Conservation (phyloP, 2,113 vertebrate species). For the Gulo gulo region DNA sequence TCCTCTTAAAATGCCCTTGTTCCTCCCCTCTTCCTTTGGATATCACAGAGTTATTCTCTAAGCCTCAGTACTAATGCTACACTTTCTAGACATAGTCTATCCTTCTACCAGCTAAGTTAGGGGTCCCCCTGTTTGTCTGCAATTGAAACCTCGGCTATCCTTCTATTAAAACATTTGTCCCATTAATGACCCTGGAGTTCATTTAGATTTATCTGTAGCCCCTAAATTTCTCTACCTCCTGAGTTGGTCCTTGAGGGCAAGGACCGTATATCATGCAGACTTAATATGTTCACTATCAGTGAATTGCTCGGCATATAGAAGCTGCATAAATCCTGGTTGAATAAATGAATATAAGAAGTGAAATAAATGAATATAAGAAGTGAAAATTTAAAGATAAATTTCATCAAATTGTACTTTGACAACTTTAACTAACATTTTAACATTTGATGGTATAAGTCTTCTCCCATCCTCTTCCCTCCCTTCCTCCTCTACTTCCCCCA, state of each 20-base stretch:
- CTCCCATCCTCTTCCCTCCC: accelerated
- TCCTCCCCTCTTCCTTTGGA: neutral
- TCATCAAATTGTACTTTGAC: neutral
- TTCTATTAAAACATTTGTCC: neutral
- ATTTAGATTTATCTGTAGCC: neutral
- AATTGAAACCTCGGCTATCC: neutral
- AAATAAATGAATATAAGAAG: neutral
- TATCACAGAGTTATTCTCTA: neutral
- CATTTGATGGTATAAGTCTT: neutral
- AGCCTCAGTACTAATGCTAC: neutral
- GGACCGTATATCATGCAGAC: neutral
- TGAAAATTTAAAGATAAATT: neutral
- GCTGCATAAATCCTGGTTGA: neutral
- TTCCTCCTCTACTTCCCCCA: neutral
- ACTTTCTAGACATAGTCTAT: neutral
- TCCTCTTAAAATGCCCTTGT: neutral
- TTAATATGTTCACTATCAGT: neutral
- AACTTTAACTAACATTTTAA: neutral
- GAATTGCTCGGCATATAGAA: neutral
- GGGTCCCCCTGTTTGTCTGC: neutral
- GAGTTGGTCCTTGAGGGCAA: neutral
- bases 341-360: neutral
- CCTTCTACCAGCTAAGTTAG: neutral
- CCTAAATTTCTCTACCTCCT: too few relatives aligned
- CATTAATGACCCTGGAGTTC: neutral